phyloP scores from a whole-genome alignment of 2,113 vertebrate genomes.

The Murina feae region DNA sequence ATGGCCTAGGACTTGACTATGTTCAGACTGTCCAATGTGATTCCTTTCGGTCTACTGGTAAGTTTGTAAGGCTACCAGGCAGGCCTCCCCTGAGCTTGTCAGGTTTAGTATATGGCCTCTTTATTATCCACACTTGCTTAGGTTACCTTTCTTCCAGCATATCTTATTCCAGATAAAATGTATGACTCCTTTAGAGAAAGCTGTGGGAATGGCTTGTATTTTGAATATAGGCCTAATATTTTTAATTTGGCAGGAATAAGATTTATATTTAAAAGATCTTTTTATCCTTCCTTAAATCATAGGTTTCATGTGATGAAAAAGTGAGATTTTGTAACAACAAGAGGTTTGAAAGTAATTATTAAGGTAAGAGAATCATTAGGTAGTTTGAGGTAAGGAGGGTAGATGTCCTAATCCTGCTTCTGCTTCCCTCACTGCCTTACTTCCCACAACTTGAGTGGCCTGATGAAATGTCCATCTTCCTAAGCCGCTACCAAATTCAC shows the following conservation, averaged over 20 bases:
- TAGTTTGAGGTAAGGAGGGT: background rate
- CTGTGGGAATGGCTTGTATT: background rate
- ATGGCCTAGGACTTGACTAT: background rate
- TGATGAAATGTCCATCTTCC: constrained; percentile 11
- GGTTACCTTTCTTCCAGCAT: background rate
- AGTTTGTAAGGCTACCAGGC: background rate
- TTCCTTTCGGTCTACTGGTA: background rate
- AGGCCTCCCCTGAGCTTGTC: background rate
- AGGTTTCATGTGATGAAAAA: background rate
- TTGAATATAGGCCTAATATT: background rate
- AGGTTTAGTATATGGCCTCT: background rate
- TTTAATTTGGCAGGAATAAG: constrained; percentile 7
- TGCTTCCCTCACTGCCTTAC: background rate
- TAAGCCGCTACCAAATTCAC: background rate
- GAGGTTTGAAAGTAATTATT: background rate
- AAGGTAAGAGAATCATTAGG: background rate
- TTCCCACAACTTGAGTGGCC: background rate
- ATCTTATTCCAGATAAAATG: background rate
- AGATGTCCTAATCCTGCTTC: background rate
- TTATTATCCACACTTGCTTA: background rate
- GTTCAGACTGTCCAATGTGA: background rate
- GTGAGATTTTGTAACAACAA: background rate
- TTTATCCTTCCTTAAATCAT: background rate
- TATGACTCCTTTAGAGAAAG: background rate
- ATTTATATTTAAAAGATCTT: background rate